These are phyloP conservation scores for Cinclus mexicanus DNA, from an alignment of 2,113 vertebrate species.

Conservation along the genomic window DNA sequence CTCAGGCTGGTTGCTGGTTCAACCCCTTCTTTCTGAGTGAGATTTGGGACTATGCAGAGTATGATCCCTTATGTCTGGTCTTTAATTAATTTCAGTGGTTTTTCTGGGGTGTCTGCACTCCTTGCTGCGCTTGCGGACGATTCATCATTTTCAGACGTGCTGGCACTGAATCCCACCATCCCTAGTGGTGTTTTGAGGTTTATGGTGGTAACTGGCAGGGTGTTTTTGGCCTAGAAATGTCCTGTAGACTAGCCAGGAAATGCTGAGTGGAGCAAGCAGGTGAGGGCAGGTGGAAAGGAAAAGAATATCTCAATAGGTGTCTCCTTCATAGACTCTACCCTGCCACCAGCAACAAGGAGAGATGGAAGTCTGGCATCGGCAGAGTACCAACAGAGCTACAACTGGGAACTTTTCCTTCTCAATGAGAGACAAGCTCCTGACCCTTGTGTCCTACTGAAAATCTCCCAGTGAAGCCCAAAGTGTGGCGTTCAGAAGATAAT, in stretches of 20 bases:
- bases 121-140: background rate
- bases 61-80: background rate
- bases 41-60: background rate
- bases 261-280: background rate
- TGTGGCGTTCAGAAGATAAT: background rate
- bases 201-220: background rate
- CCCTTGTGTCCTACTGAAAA: background rate
- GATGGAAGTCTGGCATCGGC: background rate
- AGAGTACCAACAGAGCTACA: background rate
- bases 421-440: background rate
- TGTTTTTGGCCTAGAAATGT: background rate
- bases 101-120: background rate
- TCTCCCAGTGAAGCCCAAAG: background rate
- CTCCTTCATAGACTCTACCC: background rate
- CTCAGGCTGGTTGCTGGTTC: rapidly evolving
- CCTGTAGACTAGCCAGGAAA: background rate
- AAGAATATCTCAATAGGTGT: background rate
- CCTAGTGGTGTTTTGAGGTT: background rate
- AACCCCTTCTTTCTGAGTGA: background rate
- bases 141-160: background rate
- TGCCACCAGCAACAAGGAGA: background rate
- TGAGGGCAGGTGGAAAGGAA: background rate
- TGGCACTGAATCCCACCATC: background rate
- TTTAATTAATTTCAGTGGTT: background rate
- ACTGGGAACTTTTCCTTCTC: background rate